A percentile compares a stretch with the other conserved stretches of the same genome.
phyloP scores from a whole-genome alignment of 2,797 vertebrate genomes.

The Phoebastria nigripes region DNA sequence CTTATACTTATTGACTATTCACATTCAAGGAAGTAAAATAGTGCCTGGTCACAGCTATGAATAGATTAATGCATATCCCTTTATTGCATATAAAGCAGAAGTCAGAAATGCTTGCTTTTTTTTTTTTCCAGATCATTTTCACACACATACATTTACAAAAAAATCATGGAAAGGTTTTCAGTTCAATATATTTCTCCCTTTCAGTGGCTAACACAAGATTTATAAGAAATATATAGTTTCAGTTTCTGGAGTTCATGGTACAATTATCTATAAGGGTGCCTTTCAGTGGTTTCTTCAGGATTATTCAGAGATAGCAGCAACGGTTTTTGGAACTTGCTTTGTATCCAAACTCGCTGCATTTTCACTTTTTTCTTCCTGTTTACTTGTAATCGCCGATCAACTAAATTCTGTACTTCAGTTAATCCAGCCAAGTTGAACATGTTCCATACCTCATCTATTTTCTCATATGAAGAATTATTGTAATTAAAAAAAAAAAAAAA shows the following conservation, averaged over 20 bases:
- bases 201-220: not conserved
- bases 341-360: conserved; percentile 92
- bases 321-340: conserved; percentile 90
- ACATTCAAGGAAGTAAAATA: conserved; percentile 7
- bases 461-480: conserved; percentile 47
- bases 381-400: conserved; percentile 89
- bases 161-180: not conserved
- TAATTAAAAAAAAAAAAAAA: not conserved
- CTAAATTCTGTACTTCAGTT: conserved; percentile 87
- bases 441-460: conserved; percentile 81
- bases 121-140: not conserved
- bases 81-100: not conserved
- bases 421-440: conserved; percentile 88
- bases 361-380: conserved; percentile 88
- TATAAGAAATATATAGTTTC: not conserved
- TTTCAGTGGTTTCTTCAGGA: not conserved
- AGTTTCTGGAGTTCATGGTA: not conserved
- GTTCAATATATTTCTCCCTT: not conserved
- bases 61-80: not conserved
- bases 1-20: not conserved
- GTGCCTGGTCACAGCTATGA: not conserved
- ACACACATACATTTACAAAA: not conserved
- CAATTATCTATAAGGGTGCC: not conserved
- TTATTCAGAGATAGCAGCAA: conserved; percentile 12
- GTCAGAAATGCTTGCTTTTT: not conserved